These are phyloP conservation scores for Micromys minutus DNA, from an alignment of 2,113 vertebrate genomes.

Conservation along the genomic window DNA sequence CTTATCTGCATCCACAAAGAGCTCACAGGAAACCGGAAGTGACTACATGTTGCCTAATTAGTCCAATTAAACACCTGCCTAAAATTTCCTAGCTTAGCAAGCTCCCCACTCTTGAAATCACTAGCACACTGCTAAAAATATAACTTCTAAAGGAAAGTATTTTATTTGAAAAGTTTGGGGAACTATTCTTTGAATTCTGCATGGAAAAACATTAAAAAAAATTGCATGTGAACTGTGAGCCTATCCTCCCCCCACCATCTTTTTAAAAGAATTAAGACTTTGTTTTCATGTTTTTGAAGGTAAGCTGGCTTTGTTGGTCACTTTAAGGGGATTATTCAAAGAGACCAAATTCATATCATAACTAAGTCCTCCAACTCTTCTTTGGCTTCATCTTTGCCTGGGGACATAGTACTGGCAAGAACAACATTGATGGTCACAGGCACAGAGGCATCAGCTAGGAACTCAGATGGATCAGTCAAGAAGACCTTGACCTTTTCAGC, in stretches of 20 bases:
- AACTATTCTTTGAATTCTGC: not conserved
- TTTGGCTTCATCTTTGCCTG: not conserved
- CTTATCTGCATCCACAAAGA: slow-evolving; percentile 67
- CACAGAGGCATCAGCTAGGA: not conserved
- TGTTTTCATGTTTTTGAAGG: not conserved
- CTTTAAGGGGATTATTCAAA: not conserved
- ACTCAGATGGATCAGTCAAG: not conserved
- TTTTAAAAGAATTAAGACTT: not conserved
- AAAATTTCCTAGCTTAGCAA: slow-evolving; percentile 58
- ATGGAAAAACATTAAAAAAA: slow-evolving; percentile 27
- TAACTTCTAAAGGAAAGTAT: slow-evolving; percentile 24
- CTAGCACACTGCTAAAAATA: slow-evolving; percentile 26
- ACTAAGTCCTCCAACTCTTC: not conserved
- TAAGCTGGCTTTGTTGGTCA: not conserved
- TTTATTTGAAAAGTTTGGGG: slow-evolving; percentile 46
- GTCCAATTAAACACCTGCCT: slow-evolving; percentile 76
- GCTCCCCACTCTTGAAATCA: slow-evolving; percentile 30
- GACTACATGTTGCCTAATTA: slow-evolving; percentile 59
- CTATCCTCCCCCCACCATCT: not conserved
- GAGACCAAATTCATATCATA: not conserved
- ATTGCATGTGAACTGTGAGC: not conserved
- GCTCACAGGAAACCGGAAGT: slow-evolving; percentile 66
- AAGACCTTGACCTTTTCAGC: not conserved
- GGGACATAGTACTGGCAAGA: not conserved
- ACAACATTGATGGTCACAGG: not conserved